Evolutionary conservation across 2,113 vertebrate species (phyloP), one percentile per base, ranked within the genome.

Genomic region (Euleptes europaea): DNA sequence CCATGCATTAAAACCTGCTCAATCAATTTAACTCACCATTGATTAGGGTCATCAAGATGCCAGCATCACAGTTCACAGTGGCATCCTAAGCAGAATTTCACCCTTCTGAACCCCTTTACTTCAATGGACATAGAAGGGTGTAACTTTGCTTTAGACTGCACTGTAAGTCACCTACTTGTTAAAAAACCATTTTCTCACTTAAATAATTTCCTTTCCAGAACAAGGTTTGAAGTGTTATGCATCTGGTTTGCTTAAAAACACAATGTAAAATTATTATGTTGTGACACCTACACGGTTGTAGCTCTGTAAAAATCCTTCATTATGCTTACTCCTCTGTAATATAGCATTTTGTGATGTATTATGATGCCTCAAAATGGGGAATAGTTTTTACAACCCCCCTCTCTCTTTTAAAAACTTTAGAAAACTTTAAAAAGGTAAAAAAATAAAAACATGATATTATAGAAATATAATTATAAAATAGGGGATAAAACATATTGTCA

Each of bases 1-100:
- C 12, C 26, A 87, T 82, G 86, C 80, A 69, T 88, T 91, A 69
- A 80, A 92, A 92, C 86, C 19, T 87, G 57, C 88, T 91, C 84
- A 90, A 78, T 33, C 2, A 78, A 85, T 93, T 70, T 84, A 92
- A 90, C 65, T 83, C 5, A 47, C 2, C 51, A 90, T 85, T 86
- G 77, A 86, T 91, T 92, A 78, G 10, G 76, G n/a, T 54, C 2
- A 28, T 78, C n/a, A n/a, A n/a, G n/a, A n/a, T n/a, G n/a, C n/a
- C 44, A 5, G 44, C 9, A 9, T 5, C 4, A 44, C 44, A 44
- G 44, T 44, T 44, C 44, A 44, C 49, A 13, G 23, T 63, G 60
- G 23, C 26, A 63, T 63, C 60, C 60, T 23, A 63, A 28, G 60
- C 26, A 63, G 60, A 7, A 8, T 63, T 28, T 23, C 21, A 28